A percentile compares a stretch with the other conserved stretches of the same genome.
Evolutionary conservation across 2,113 vertebrate genomes (phyloP).

Genomic region (Propithecus coquereli): DNA sequence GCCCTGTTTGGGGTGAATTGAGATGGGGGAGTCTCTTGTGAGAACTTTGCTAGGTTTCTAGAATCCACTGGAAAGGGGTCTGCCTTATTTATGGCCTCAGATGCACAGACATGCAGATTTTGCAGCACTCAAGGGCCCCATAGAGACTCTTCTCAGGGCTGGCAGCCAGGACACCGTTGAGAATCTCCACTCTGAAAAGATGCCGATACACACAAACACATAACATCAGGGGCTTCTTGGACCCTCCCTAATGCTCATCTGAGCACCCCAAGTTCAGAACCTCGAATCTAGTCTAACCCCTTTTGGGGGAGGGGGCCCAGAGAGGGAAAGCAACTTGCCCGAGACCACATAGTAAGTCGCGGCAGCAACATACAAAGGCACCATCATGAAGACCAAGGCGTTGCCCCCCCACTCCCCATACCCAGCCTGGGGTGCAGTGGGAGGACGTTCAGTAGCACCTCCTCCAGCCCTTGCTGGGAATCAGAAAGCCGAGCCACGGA

Average conservation of each 20-base stretch:
- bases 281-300: not conserved
- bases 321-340: not conserved
- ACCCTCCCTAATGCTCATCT: not conserved
- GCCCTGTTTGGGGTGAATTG: not conserved
- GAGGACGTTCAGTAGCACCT: not conserved
- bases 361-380: accelerated
- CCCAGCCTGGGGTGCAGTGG: not conserved
- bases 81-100: not conserved
- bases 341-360: not conserved
- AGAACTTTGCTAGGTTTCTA: not conserved
- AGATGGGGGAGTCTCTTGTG: not conserved
- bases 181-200: not conserved
- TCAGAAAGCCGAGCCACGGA: not conserved
- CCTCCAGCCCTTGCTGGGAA: not conserved
- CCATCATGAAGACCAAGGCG: not conserved
- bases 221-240: not conserved
- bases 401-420: accelerated
- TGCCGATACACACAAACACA: not conserved
- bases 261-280: not conserved
- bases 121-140: not conserved
- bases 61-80: not conserved
- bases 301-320: not conserved
- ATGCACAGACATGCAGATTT: not conserved
- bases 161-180: not conserved
- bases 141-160: not conserved